A percentile compares a stretch with the other conserved stretches of the same genome.
phyloP scores from a whole-genome alignment of 2,888 invertebrate genomes.

The Crematogaster levior region DNA sequence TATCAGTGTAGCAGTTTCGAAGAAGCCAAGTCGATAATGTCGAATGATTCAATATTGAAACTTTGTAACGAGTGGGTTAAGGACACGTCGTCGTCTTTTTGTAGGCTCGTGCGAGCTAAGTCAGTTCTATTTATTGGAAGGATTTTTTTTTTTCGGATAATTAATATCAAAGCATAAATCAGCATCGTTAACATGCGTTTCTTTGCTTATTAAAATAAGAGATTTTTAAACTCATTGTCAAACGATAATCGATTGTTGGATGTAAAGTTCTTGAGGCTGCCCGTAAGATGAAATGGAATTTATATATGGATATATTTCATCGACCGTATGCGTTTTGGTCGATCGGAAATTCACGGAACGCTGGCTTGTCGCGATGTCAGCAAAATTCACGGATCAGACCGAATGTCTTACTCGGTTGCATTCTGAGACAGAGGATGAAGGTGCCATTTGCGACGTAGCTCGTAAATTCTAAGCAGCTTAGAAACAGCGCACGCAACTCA shows the following conservation, averaged over 20 bases:
- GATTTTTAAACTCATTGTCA: background rate
- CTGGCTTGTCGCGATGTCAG: conserved; percentile 50
- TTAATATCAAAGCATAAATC: background rate
- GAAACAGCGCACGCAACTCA: conserved; percentile 54
- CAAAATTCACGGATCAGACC: conserved; percentile 58
- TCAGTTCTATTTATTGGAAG: background rate
- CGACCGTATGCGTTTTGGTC: background rate
- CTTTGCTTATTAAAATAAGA: background rate
- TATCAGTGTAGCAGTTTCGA: conserved; percentile 12
- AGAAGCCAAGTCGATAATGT: conserved; percentile 11
- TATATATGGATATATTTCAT: background rate
- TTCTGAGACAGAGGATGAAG: conserved; percentile 39
- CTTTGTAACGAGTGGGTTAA: conserved; percentile 34
- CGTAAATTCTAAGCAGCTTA: conserved; percentile 75
- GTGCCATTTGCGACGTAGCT: conserved; percentile 54
- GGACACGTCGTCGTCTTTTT: conserved; percentile 7
- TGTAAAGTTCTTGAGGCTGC: too few species aligned
- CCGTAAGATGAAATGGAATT: background rate
- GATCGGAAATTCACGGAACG: conserved; percentile 62
- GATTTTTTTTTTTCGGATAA: background rate
- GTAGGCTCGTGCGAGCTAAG: background rate
- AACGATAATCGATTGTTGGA: background rate
- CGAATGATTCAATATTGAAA: conserved; percentile 43
- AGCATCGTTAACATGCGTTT: background rate
- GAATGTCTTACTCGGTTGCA: conserved; percentile 54